These are phyloP conservation scores for Nymphalis urticae DNA, from an alignment of 2,888 invertebrate genomes.

Conservation along the genomic window DNA sequence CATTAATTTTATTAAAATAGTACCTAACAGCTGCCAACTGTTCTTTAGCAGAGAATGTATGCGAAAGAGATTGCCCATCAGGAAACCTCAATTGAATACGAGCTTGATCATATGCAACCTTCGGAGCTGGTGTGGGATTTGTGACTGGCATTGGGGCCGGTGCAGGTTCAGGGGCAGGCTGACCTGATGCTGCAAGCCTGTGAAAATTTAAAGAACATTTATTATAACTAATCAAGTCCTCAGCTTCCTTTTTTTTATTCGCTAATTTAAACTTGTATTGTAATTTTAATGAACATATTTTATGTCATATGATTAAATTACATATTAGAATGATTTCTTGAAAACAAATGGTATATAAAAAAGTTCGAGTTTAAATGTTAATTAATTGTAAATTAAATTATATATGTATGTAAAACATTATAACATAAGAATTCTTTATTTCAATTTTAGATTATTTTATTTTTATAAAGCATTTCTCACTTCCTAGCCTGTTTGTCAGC, in stretches of 20 bases:
- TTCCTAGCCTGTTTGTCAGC: conserved; percentile 93
- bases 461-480: conserved; percentile 56
- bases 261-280: too few relatives aligned
- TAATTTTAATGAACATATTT: too few relatives aligned
- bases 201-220: neutral
- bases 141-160: conserved; percentile 45
- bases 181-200: conserved; percentile 66
- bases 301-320: too few relatives aligned
- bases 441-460: neutral
- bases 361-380: too few relatives aligned
- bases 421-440: too few relatives aligned
- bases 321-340: too few relatives aligned
- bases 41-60: conserved; percentile 88
- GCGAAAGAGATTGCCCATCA: conserved; percentile 65
- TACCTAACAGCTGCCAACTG: conserved; percentile 92
- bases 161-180: conserved; percentile 51
- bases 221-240: neutral
- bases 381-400: too few relatives aligned
- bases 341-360: too few relatives aligned
- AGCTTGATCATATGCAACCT: conserved; percentile 62
- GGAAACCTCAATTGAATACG: conserved; percentile 66
- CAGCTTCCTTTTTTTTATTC: too few relatives aligned
- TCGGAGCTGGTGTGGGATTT: conserved; percentile 50
- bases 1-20: neutral
- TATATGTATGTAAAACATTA: too few relatives aligned